Evolutionary conservation across 2,888 invertebrate species (phyloP).

Genomic region (Sphaerophoria taeniata): DNA sequence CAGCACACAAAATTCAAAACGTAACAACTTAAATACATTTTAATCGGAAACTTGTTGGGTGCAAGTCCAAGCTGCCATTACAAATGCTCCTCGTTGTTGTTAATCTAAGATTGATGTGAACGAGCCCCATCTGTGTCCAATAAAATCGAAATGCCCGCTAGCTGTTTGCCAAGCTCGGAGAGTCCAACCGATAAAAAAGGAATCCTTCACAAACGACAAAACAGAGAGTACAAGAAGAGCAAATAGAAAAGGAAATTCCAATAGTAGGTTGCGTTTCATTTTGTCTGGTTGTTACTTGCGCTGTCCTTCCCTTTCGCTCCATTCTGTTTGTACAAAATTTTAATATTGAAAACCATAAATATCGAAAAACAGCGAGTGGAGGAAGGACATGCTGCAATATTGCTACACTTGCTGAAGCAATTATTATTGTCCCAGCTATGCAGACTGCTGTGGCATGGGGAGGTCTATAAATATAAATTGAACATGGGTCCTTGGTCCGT

Average conservation of each 20-base stretch:
- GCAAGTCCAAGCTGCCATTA: conserved; percentile 33
- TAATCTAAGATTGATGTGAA: conserved; percentile 74
- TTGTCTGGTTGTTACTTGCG: neutral
- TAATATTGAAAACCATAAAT: conserved; percentile 74
- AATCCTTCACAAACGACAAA: conserved; percentile 30
- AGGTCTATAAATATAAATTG: conserved; percentile 61
- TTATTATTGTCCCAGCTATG: conserved; percentile 44
- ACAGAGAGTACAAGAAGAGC: conserved; percentile 12
- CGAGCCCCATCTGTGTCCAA: conserved; percentile 73
- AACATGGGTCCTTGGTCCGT: conserved; percentile 35
- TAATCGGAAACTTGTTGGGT: conserved; percentile 65
- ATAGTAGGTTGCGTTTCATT: conserved; percentile 30
- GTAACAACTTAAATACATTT: conserved; percentile 68
- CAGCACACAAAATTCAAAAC: conserved; percentile 7
- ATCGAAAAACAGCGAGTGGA: conserved; percentile 47
- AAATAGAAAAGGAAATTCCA: conserved; percentile 55
- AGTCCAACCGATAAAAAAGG: conserved; percentile 55
- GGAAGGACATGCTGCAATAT: conserved; percentile 47
- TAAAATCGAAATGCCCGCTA: conserved; percentile 71
- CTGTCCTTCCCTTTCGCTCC: conserved; percentile 35
- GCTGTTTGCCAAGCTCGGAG: conserved; percentile 55
- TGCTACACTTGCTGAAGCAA: neutral
- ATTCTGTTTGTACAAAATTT: conserved; percentile 62
- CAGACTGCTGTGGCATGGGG: conserved; percentile 54
- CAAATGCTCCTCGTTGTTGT: conserved; percentile 42